Conservation (phyloP, 2,797 vertebrate genomes). For the Ataeniobius toweri region DNA sequence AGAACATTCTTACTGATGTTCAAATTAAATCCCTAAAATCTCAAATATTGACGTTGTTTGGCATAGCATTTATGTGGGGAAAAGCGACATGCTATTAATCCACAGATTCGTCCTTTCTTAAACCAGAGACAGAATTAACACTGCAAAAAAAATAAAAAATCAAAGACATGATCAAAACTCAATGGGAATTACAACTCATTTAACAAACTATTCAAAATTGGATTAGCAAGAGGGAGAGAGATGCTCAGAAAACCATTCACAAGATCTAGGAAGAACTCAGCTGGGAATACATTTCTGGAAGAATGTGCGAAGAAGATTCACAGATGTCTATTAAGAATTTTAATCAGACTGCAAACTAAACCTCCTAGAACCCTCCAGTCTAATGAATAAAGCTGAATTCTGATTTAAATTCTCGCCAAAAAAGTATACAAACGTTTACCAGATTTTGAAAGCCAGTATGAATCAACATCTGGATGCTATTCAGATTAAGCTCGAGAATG, state of each 20-base stretch:
- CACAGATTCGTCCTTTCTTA: too few species aligned
- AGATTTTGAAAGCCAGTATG: background rate
- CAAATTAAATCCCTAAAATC: too few species aligned
- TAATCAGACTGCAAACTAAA: background rate
- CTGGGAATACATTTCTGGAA: background rate
- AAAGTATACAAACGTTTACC: background rate
- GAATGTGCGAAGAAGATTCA: background rate
- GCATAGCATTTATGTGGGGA: too few species aligned
- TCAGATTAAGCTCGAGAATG: background rate
- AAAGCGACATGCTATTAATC: background rate
- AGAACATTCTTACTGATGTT: background rate
- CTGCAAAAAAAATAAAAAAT: background rate
- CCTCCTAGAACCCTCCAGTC: background rate
- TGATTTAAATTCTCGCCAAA: background rate
- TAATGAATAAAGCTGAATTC: background rate
- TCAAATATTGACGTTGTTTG: too few species aligned
- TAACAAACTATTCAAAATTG: background rate
- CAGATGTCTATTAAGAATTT: background rate
- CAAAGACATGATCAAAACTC: background rate
- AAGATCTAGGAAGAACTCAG: background rate
- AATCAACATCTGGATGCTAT: background rate
- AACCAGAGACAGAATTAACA: background rate
- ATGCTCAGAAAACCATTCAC: background rate
- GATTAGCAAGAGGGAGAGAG: background rate
- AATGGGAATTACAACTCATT: background rate